phyloP scores from a whole-genome alignment of 2,888 invertebrate genomes.

The Pimpla rufipes region DNA sequence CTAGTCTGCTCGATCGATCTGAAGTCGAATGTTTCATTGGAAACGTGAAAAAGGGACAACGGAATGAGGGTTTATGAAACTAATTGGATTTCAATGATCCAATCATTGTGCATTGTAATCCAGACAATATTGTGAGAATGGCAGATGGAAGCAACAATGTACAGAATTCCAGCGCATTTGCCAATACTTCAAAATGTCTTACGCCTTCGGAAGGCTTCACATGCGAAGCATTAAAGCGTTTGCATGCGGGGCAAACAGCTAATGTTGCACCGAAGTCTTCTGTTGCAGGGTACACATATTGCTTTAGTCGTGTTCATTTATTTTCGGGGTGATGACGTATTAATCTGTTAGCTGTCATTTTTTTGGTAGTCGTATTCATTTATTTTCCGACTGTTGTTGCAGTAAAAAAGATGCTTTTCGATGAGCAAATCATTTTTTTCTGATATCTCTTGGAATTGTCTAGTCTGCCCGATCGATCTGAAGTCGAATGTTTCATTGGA shows the following conservation, averaged over 20 bases:
- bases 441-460: not conserved
- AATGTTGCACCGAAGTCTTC: not conserved
- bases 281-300: not conserved
- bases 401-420: not conserved
- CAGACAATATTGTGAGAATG: constrained; percentile 44
- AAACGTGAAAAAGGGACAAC: too few relatives aligned
- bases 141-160: constrained; percentile 15
- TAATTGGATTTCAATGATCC: too few relatives aligned
- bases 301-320: not conserved
- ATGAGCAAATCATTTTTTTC: not conserved
- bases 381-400: not conserved
- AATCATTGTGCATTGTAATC: too few relatives aligned
- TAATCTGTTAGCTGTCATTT: too few relatives aligned
- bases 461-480: not conserved
- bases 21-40: too few relatives aligned
- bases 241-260: not conserved
- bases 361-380: not conserved
- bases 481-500: too few relatives aligned
- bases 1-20: not conserved
- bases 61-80: too few relatives aligned
- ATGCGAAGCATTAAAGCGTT: not conserved
- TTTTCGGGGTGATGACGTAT: not conserved
- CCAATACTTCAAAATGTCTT: constrained; percentile 34
- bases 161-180: not conserved
- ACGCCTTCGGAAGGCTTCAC: not conserved